A percentile compares a stretch with the other conserved stretches of the same genome.
Conservation (phyloP, 1,140 invertebrate species). For the Megathymus violae region DNA sequence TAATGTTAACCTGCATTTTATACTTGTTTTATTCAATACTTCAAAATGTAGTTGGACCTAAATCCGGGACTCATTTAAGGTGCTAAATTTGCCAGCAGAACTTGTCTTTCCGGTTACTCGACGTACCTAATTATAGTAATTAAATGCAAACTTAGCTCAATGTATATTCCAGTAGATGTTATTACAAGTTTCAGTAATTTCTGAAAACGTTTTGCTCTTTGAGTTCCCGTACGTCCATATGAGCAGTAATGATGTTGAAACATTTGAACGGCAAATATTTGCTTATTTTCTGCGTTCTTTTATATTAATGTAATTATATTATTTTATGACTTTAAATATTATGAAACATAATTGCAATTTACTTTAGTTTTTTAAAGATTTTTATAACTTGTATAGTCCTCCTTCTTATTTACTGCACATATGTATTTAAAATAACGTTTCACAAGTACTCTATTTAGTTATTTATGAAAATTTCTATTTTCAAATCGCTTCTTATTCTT, state of each 20-base stretch:
- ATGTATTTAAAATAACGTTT: background rate
- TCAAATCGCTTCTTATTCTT: too few species aligned
- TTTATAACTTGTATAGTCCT: too few species aligned
- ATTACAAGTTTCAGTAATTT: conserved; percentile 15
- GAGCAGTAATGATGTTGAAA: conserved; percentile 12
- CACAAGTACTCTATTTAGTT: too few species aligned
- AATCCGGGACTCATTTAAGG: conserved; percentile 13
- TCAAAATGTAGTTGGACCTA: conserved; percentile 2
- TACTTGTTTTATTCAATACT: conserved; percentile 21
- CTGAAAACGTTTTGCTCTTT: conserved; percentile 17
- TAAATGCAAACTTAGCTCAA: conserved; percentile 23
- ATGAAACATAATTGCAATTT: too few species aligned
- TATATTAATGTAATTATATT: background rate
- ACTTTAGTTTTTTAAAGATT: too few species aligned
- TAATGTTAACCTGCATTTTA: background rate
- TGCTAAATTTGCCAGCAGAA: background rate
- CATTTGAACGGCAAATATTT: background rate
- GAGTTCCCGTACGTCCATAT: background rate
- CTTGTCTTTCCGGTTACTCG: conserved; percentile 9
- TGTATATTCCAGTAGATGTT: conserved; percentile 16
- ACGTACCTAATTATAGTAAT: conserved; percentile 29
- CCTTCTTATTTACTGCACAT: too few species aligned
- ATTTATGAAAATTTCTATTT: too few species aligned
- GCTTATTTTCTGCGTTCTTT: background rate
- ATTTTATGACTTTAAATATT: too few species aligned